Evolutionary conservation across 2,797 vertebrate species (phyloP).

Genomic region (Takifugu rubripes): DNA sequence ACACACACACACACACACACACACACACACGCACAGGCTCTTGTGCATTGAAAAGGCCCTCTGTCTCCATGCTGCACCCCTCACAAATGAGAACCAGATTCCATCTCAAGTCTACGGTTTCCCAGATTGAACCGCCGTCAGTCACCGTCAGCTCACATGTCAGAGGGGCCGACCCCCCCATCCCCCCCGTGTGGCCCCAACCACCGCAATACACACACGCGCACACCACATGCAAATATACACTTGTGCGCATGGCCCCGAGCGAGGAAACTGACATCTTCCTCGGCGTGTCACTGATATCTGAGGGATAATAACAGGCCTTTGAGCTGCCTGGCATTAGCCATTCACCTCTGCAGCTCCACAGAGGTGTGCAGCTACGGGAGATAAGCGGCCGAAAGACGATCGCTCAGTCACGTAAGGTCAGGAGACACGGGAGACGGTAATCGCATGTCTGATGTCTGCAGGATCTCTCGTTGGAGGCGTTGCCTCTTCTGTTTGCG

Average conservation of each 20-base stretch:
- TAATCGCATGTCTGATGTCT: neutral
- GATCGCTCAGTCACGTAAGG: conserved; percentile 32
- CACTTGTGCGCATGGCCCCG: conserved; percentile 15
- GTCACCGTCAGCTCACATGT: conserved; percentile 63
- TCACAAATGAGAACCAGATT: conserved; percentile 71
- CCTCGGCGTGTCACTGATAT: conserved; percentile 47
- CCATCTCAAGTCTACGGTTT: conserved; percentile 57
- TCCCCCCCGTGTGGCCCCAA: conserved; percentile 47
- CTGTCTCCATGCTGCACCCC: conserved; percentile 54
- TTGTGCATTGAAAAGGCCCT: conserved; percentile 27
- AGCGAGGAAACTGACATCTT: conserved; percentile 32
- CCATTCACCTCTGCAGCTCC: conserved; percentile 41
- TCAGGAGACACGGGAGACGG: conserved; percentile 2
- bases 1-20: conserved; percentile 4
- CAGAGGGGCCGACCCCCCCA: conserved; percentile 43
- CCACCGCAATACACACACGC: conserved; percentile 21
- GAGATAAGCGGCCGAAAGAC: conserved; percentile 14
- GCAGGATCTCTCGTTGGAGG: neutral
- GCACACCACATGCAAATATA: conserved; percentile 23
- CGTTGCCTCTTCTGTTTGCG: neutral
- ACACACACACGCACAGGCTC: conserved; percentile 3
- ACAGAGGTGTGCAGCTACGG: conserved; percentile 9
- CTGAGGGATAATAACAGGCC: conserved; percentile 33
- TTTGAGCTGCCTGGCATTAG: conserved; percentile 63
- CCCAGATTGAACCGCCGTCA: conserved; percentile 53